Conservation (phyloP, 2,797 vertebrate genomes). For the Alcedo atthis region DNA sequence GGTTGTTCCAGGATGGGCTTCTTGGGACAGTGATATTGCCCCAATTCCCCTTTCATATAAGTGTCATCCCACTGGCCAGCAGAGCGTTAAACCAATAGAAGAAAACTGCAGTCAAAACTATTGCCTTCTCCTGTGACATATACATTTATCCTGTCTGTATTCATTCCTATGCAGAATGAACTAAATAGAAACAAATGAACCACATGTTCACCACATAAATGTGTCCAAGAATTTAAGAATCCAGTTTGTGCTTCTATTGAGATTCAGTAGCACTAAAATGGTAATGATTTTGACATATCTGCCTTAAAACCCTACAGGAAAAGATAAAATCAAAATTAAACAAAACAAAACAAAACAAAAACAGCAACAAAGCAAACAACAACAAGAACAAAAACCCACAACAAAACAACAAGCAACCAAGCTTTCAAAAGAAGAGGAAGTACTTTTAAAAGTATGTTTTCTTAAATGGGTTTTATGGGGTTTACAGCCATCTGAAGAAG, state of each 20-base stretch:
- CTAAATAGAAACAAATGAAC: background rate
- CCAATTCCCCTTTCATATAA: background rate
- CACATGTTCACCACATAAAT: background rate
- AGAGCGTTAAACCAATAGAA: background rate
- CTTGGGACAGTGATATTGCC: background rate
- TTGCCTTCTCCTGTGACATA: background rate
- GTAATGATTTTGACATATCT: background rate
- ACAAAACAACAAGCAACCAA: too few species aligned
- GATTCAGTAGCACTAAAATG: background rate
- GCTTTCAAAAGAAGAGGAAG: background rate
- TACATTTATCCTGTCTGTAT: background rate
- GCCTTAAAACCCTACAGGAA: background rate
- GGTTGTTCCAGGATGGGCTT: background rate
- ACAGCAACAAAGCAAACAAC: too few species aligned
- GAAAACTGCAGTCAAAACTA: background rate
- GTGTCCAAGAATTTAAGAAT: background rate
- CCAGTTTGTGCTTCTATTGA: background rate
- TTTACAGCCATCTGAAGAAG: background rate
- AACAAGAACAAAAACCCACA: too few species aligned
- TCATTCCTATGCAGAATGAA: background rate
- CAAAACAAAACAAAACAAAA: background rate
- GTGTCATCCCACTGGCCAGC: background rate
- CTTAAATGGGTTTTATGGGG: background rate
- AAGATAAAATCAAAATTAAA: background rate
- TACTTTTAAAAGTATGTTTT: background rate